Conservation (phyloP, 2,888 invertebrate species). For the Acanthococcus lagerstroemiae region DNA sequence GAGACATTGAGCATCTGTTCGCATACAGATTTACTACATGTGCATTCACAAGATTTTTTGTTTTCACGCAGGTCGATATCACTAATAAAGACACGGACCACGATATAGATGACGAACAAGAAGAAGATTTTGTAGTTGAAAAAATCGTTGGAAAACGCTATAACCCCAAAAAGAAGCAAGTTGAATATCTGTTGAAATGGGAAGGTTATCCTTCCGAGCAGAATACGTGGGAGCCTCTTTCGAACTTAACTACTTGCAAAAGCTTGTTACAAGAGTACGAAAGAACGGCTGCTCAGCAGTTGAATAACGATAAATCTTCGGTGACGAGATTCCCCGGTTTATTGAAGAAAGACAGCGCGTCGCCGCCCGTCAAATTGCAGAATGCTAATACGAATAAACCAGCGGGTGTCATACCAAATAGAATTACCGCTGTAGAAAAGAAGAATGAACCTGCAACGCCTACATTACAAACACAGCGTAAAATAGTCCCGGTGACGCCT, state of each 20-base stretch:
- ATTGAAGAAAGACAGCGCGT: not conserved
- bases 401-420: not conserved
- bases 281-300: conserved; percentile 30
- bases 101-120: conserved; percentile 31
- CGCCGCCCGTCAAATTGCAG: conserved; percentile 5
- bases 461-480: conserved; percentile 20
- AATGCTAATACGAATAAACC: conserved; percentile 4
- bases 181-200: conserved; percentile 79
- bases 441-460: not conserved
- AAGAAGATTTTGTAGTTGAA: conserved; percentile 63
- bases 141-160: conserved; percentile 74
- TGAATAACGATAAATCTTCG: conserved; percentile 9
- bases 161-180: conserved; percentile 61
- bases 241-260: conserved; percentile 65
- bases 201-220: conserved; percentile 67
- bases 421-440: not conserved
- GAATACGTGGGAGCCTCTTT: conserved; percentile 75
- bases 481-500: conserved; percentile 21
- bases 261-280: conserved; percentile 70
- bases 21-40: too few relatives aligned
- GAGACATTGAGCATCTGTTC: too few relatives aligned
- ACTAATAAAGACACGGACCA: conserved; percentile 22
- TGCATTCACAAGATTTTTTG: not conserved
- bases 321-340: conserved; percentile 5
- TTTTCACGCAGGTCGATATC: not conserved